These are phyloP conservation scores for Apis cerana DNA, from an alignment of 1,140 invertebrate genomes.

Conservation along the genomic window DNA sequence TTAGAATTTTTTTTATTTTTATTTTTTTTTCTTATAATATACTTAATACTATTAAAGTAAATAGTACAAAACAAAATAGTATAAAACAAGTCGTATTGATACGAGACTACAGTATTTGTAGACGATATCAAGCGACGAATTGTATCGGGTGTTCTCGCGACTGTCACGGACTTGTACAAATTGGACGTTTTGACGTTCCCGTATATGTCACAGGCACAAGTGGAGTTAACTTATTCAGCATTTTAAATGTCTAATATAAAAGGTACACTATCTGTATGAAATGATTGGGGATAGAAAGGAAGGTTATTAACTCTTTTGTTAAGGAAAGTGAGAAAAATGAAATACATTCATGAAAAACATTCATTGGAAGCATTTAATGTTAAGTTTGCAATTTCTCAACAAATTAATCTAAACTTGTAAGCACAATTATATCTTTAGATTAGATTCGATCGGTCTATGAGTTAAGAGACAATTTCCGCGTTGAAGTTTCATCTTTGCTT, in stretches of 20 bases:
- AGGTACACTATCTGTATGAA: background rate
- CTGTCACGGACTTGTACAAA: no score
- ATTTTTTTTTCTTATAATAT: no score
- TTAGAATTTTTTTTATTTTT: no score
- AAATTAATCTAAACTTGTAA: background rate
- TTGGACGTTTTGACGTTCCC: no score
- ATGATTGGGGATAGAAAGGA: background rate
- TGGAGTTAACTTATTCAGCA: background rate
- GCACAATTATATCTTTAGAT: constrained; percentile 3
- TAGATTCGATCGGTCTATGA: constrained; percentile 14
- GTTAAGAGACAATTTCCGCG: constrained; percentile 22
- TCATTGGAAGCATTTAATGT: background rate
- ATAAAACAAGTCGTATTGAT: no score
- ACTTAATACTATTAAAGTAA: no score
- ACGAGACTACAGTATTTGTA: no score
- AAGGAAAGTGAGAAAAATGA: background rate
- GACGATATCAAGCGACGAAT: no score
- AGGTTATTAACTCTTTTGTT: background rate
- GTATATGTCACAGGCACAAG: no score
- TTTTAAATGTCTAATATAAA: background rate
- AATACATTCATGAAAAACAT: background rate
- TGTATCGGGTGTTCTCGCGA: no score
- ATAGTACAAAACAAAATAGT: no score
- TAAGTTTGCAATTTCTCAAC: background rate
- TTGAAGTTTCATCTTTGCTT: constrained; percentile 4